Conservation (phyloP, 2,797 vertebrate genomes). For the Crenichthys baileyi region DNA sequence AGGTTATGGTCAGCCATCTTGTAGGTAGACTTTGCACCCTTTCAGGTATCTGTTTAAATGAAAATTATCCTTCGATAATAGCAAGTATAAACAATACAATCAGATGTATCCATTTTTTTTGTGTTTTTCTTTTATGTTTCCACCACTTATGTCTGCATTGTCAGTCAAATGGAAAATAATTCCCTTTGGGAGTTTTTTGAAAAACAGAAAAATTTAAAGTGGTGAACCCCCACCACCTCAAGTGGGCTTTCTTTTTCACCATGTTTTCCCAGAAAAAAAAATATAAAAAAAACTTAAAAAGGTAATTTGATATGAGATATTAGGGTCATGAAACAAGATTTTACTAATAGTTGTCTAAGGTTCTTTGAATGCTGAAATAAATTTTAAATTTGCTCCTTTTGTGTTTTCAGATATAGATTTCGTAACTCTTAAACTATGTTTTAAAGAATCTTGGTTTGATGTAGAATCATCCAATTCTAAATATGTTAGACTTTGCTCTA, state of each 20-base stretch:
- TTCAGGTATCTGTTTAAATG: neutral
- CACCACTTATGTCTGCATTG: neutral
- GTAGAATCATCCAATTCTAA: no score
- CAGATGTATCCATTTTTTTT: neutral
- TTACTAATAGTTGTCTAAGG: no score
- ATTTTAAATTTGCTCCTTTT: no score
- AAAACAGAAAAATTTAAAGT: neutral
- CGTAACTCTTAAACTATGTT: no score
- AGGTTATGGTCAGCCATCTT: neutral
- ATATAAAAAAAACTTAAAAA: neutral
- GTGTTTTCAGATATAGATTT: no score
- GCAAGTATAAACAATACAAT: neutral
- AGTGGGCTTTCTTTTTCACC: neutral
- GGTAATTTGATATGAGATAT: no score
- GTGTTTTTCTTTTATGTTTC: neutral
- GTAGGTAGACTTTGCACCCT: neutral
- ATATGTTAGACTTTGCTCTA: no score
- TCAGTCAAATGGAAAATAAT: neutral
- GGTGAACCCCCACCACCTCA: neutral
- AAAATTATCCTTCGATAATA: neutral
- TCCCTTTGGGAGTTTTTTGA: neutral
- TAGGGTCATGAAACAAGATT: no score
- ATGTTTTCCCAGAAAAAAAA: neutral
- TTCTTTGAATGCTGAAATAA: no score
- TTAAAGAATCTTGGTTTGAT: no score